A percentile compares a stretch with the other conserved stretches of the same genome.
These are phyloP conservation scores for Caenorhabditis virilis DNA, from an alignment of 2,888 invertebrate species.

Conservation along the genomic window DNA sequence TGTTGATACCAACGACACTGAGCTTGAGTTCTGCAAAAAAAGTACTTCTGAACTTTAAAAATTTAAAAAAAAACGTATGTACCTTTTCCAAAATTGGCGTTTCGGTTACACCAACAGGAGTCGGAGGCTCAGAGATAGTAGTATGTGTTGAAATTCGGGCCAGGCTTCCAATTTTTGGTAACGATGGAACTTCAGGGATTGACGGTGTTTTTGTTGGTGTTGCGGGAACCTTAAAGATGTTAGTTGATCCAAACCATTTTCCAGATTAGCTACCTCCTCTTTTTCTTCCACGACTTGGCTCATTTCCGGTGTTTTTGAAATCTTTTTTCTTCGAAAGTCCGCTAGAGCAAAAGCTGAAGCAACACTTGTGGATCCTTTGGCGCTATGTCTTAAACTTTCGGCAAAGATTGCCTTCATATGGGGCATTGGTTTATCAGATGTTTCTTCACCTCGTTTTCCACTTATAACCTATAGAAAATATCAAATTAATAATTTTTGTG, in stretches of 20 bases:
- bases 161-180: constrained; percentile 22
- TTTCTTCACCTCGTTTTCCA: constrained; percentile 8
- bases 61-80: too few relatives aligned
- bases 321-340: constrained; percentile 27
- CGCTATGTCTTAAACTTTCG: constrained; percentile 40
- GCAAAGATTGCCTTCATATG: constrained; percentile 41
- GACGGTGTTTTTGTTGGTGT: not conserved
- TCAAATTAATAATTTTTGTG: too few relatives aligned
- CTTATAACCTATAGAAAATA: constrained; percentile 4
- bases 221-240: constrained; percentile 2
- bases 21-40: constrained; percentile 33
- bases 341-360: constrained; percentile 37
- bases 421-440: constrained; percentile 17
- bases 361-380: constrained; percentile 35
- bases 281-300: constrained; percentile 27
- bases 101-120: constrained; percentile 28
- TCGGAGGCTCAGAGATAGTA: constrained; percentile 20
- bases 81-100: constrained; percentile 48
- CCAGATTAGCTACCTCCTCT: constrained; percentile 11
- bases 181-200: constrained; percentile 2
- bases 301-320: constrained; percentile 33
- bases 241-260: not conserved
- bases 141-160: constrained; percentile 25
- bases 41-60: too few relatives aligned
- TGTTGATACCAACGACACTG: constrained; percentile 34